These are phyloP conservation scores for Mythimna albipuncta DNA, from an alignment of 2,888 invertebrate species.

Conservation along the genomic window DNA sequence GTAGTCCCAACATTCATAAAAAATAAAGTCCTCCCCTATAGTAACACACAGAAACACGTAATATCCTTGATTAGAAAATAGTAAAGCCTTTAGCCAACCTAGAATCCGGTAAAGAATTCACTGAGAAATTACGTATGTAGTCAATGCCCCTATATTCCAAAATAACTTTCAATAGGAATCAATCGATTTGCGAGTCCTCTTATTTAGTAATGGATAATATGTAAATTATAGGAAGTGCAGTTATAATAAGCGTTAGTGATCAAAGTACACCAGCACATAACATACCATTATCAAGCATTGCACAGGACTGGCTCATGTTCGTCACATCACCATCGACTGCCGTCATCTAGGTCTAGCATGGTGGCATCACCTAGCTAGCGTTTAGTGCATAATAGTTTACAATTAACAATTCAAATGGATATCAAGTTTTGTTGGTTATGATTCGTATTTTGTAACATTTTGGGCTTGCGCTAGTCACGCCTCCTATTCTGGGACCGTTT, in stretches of 20 bases:
- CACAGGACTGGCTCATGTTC: conserved; percentile 86
- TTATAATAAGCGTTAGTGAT: conserved; percentile 65
- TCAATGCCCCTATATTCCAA: conserved; percentile 41
- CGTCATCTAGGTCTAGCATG: conserved; percentile 88
- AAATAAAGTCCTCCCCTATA: conserved; percentile 30
- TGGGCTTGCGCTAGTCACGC: conserved; percentile 80
- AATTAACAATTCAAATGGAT: conserved; percentile 66
- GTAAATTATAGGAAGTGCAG: conserved; percentile 54
- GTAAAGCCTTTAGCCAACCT: conserved; percentile 67
- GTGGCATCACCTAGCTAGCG: conserved; percentile 87
- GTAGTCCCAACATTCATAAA: conserved; percentile 33
- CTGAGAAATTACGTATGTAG: conserved; percentile 54
- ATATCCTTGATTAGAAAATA: conserved; percentile 63
- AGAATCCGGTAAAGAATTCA: conserved; percentile 61
- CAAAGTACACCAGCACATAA: conserved; percentile 84
- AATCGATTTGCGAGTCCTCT: conserved; percentile 53
- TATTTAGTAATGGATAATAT: conserved; percentile 53
- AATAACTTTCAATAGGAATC: conserved; percentile 64
- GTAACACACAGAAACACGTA: conserved; percentile 43
- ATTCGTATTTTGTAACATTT: conserved; percentile 73
- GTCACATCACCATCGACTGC: conserved; percentile 84
- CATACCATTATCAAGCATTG: conserved; percentile 88
- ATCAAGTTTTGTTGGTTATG: conserved; percentile 71
- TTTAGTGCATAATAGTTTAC: conserved; percentile 83
- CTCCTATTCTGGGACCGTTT: conserved; percentile 85